phyloP scores from a whole-genome alignment of 2,797 vertebrate species.

The Limnodromus scolopaceus region DNA sequence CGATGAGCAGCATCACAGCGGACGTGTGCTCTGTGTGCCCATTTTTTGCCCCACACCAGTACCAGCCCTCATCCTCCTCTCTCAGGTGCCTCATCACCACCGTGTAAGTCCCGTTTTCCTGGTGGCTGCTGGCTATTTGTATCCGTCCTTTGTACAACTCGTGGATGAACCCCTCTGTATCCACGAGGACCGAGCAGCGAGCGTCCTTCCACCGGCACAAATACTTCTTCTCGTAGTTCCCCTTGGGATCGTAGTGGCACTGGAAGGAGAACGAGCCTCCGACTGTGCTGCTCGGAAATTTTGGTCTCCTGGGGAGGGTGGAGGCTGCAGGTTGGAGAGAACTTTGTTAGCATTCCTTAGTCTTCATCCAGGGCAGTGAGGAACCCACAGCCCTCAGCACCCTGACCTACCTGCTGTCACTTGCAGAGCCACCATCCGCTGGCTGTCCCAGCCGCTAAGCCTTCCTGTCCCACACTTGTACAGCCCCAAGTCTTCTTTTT shows the following conservation, averaged over 20 bases:
- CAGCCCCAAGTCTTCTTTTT: constrained; percentile 37
- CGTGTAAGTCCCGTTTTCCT: background rate
- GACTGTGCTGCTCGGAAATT: background rate
- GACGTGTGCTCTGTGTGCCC: background rate
- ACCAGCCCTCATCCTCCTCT: constrained; percentile 49
- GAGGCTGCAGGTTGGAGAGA: background rate
- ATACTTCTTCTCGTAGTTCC: background rate
- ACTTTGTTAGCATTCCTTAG: accelerated
- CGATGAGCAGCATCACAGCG: constrained; percentile 23
- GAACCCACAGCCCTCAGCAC: background rate
- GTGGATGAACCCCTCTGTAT: background rate
- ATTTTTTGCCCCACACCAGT: constrained; percentile 42
- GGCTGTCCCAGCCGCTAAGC: accelerated
- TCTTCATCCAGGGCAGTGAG: accelerated
- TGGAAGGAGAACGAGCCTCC: background rate
- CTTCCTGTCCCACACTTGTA: constrained; percentile 46
- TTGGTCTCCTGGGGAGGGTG: background rate
- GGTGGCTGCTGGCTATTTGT: accelerated
- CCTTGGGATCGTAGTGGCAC: background rate
- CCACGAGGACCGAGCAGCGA: background rate
- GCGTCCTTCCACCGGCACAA: constrained; percentile 49
- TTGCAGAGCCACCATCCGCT: constrained; percentile 10
- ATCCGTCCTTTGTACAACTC: background rate
- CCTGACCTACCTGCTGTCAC: constrained; percentile 49
- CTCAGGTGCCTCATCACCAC: constrained; percentile 25